Conservation (phyloP, 1,140 invertebrate species). For the Prorops nasuta region DNA sequence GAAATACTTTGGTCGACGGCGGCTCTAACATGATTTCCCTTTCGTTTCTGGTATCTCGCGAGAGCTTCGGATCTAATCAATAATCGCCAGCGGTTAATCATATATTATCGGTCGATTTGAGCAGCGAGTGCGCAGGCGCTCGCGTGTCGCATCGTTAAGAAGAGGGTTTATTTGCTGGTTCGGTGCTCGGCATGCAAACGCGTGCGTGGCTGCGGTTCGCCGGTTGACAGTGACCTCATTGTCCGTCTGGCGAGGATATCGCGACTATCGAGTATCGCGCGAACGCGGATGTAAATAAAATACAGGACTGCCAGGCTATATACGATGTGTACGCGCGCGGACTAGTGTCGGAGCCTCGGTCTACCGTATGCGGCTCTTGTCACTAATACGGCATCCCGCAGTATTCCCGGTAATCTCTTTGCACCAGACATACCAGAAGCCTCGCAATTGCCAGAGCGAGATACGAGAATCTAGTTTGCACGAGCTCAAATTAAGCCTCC, state of each 20-base stretch:
- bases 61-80: no score
- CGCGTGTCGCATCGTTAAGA: no score
- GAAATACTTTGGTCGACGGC: no score
- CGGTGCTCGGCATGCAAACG: no score
- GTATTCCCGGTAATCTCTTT: constrained; percentile 29
- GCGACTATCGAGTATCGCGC: constrained; percentile 23
- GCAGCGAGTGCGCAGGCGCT: background rate
- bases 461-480: constrained; percentile 25
- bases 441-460: constrained; percentile 19
- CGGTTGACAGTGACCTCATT: constrained; percentile 27
- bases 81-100: no score
- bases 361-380: constrained; percentile 20
- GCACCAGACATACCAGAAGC: constrained; percentile 30
- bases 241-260: constrained; percentile 22
- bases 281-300: constrained; percentile 29
- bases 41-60: no score
- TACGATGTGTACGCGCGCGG: no score
- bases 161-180: no score
- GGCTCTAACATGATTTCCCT: no score
- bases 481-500: no score
- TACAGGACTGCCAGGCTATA: constrained; percentile 21
- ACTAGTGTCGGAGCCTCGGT: no score
- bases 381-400: constrained; percentile 38
- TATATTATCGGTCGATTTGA: constrained; percentile 4
- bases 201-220: background rate